Conservation (phyloP, 2,113 vertebrate genomes). For the Catharus fuscescens region DNA sequence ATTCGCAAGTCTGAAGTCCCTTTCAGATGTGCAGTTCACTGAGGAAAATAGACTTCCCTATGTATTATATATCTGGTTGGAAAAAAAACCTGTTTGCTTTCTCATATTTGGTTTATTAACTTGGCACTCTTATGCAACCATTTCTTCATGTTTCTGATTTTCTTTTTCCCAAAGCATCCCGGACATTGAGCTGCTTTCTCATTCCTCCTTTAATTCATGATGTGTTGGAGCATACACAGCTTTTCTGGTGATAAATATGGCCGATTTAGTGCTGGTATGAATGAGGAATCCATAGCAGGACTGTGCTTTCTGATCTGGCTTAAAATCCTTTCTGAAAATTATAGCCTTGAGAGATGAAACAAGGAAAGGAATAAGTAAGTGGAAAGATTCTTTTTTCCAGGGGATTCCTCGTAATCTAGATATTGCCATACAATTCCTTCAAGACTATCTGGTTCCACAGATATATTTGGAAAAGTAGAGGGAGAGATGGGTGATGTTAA, state of each 20-base stretch:
- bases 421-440: neutral
- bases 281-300: neutral
- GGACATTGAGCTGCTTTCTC: neutral
- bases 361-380: neutral
- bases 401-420: neutral
- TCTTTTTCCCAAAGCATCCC: neutral
- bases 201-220: neutral
- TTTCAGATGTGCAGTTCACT: neutral
- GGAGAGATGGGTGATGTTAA: neutral
- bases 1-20: neutral
- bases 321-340: neutral
- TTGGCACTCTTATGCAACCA: neutral
- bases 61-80: neutral
- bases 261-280: neutral
- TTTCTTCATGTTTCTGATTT: neutral
- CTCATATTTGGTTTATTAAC: neutral
- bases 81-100: neutral
- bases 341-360: neutral
- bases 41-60: neutral
- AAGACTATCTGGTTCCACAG: neutral
- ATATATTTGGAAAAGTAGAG: neutral
- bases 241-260: neutral
- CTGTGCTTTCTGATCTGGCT: neutral
- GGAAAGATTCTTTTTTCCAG: neutral
- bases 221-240: neutral